Conservation (phyloP, 1,140 invertebrate species). For the Ephestia elutella region DNA sequence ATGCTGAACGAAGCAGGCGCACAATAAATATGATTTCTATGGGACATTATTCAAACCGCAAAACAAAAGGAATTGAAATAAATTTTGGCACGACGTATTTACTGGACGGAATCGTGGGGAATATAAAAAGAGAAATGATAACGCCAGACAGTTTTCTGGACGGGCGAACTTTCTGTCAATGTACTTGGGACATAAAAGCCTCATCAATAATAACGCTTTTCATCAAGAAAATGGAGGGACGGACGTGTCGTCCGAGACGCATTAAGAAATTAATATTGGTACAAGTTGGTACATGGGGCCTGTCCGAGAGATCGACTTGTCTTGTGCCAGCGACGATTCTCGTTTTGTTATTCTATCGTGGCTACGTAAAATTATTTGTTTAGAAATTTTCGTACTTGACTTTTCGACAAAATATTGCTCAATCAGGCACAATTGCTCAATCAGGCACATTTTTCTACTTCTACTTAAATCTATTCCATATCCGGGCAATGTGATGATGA, state of each 20-base stretch:
- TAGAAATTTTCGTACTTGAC: no score
- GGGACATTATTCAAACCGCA: constrained; percentile 7
- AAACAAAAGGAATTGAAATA: constrained; percentile 8
- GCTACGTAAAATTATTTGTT: no score
- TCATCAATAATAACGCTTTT: constrained; percentile 35
- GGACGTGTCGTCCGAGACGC: constrained; percentile 23
- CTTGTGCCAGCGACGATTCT: neutral
- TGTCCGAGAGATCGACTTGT: neutral
- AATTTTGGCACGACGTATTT: constrained; percentile 7
- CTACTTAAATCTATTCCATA: no score
- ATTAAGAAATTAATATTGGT: constrained; percentile 53
- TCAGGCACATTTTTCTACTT: no score
- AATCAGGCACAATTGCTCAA: no score
- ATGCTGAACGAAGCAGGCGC: no score
- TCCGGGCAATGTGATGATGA: no score
- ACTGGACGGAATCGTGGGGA: constrained; percentile 1
- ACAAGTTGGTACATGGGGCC: constrained; percentile 26
- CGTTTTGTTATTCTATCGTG: neutral
- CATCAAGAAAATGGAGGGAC: constrained; percentile 39
- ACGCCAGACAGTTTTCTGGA: constrained; percentile 14
- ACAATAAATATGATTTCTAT: constrained; percentile 1
- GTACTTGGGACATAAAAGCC: constrained; percentile 24
- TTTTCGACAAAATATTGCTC: no score
- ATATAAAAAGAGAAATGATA: constrained; percentile 16
- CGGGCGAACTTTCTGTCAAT: constrained; percentile 17